Conservation (phyloP, 2,797 vertebrate species). For the Cryptoblepharus egeriae region DNA sequence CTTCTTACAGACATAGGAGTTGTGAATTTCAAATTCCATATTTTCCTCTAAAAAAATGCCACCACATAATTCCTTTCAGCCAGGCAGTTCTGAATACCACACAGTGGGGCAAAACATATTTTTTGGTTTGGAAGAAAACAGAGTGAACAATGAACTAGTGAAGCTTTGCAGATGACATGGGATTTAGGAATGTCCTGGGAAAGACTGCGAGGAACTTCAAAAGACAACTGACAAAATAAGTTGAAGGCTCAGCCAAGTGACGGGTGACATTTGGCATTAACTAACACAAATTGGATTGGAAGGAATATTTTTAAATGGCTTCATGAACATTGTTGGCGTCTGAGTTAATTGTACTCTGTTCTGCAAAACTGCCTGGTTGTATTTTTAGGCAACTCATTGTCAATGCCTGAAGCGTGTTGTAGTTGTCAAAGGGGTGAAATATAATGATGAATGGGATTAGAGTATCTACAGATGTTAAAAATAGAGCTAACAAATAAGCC, state of each 20-base stretch:
- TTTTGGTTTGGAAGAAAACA: constrained; percentile 2
- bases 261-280: constrained; percentile 39
- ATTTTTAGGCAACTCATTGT: constrained; percentile 46
- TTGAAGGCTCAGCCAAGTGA: constrained; percentile 13
- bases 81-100: not conserved
- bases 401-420: constrained; percentile 22
- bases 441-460: constrained; percentile 16
- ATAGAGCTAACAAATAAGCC: constrained; percentile 25
- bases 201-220: constrained; percentile 6
- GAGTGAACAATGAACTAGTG: constrained; percentile 30
- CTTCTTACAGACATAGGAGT: not conserved
- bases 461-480: constrained; percentile 24
- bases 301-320: constrained; percentile 27
- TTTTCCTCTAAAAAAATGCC: not conserved
- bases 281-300: constrained; percentile 35
- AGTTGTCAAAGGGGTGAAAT: constrained; percentile 13
- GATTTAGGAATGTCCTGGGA: constrained; percentile 31
- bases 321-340: not conserved
- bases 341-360: constrained; percentile 47
- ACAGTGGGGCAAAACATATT: not conserved
- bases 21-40: constrained; percentile 31
- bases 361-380: not conserved
- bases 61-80: not conserved
- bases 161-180: constrained; percentile 35
- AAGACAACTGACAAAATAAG: constrained; percentile 13